These are phyloP conservation scores for Harmothoe impar DNA, from an alignment of 2,888 invertebrate genomes.

Conservation along the genomic window DNA sequence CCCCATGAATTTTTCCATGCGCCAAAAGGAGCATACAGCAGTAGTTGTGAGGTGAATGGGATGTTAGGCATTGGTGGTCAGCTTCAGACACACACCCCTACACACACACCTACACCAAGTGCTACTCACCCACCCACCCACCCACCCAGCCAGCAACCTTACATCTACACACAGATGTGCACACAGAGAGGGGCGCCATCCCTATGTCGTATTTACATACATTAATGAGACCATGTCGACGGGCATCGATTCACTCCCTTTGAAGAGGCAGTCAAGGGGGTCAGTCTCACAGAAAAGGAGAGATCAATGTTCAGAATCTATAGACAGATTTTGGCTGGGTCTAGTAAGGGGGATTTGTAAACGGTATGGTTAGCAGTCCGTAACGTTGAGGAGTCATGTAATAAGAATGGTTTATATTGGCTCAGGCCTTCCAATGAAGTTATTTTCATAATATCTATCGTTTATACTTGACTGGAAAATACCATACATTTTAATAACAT, in stretches of 20 bases:
- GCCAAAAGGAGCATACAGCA: not conserved
- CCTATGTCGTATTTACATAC: constrained; percentile 11
- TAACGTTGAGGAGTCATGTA: no score
- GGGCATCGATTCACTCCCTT: not conserved
- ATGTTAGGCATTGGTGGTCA: not conserved
- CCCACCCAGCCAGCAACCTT: no score
- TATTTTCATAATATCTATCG: no score
- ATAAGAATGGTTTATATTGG: no score
- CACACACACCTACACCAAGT: not conserved
- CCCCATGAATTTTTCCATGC: not conserved
- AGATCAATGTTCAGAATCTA: not conserved
- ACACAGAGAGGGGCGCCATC: constrained; percentile 3
- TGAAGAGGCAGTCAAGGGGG: not conserved
- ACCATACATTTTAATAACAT: no score
- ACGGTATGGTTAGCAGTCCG: no score
- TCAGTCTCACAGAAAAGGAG: not conserved
- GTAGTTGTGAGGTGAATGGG: not conserved
- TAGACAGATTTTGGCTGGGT: no score
- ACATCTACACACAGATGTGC: not conserved
- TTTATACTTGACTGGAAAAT: no score
- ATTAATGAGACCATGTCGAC: not conserved
- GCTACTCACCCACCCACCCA: not conserved
- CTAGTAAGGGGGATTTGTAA: no score
- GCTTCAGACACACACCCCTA: not conserved
- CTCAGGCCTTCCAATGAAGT: no score